These are phyloP conservation scores for Thereva nobilitata DNA, from an alignment of 2,888 invertebrate genomes.

Conservation along the genomic window DNA sequence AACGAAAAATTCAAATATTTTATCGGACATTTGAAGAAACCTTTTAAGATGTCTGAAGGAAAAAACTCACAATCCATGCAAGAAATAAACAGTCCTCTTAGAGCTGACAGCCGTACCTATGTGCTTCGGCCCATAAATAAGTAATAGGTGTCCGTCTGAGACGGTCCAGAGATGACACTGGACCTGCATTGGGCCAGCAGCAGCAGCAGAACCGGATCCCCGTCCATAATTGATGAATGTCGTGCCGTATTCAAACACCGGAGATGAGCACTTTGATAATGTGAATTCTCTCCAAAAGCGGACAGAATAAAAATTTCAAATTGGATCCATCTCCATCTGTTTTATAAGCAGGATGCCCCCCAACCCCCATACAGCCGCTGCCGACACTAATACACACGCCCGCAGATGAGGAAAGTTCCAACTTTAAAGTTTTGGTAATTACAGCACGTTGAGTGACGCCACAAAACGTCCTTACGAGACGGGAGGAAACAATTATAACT, in stretches of 20 bases:
- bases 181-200: slow-evolving; percentile 22
- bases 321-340: slow-evolving; percentile 8
- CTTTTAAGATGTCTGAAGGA: not conserved
- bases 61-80: not conserved
- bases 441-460: slow-evolving; percentile 42
- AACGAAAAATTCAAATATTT: too few relatives aligned
- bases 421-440: slow-evolving; percentile 42
- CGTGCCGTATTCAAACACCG: slow-evolving; percentile 22
- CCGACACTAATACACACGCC: not conserved
- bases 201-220: not conserved
- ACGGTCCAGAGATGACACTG: slow-evolving; percentile 22
- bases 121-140: slow-evolving; percentile 34
- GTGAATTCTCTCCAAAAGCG: slow-evolving; percentile 20
- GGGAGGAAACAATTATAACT: slow-evolving; percentile 43
- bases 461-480: slow-evolving; percentile 41
- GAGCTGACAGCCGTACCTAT: not conserved
- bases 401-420: slow-evolving; percentile 32
- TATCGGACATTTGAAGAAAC: too few relatives aligned
- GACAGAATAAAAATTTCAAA: slow-evolving; percentile 35
- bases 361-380: not conserved
- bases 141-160: slow-evolving; percentile 39
- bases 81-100: not conserved
- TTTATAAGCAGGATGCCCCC: slow-evolving; percentile 1
- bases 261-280: slow-evolving; percentile 33
- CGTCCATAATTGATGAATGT: slow-evolving; percentile 32